These are phyloP conservation scores for Neosilurus mollespiculum DNA, from an alignment of 2,797 vertebrate species.

Conservation along the genomic window DNA sequence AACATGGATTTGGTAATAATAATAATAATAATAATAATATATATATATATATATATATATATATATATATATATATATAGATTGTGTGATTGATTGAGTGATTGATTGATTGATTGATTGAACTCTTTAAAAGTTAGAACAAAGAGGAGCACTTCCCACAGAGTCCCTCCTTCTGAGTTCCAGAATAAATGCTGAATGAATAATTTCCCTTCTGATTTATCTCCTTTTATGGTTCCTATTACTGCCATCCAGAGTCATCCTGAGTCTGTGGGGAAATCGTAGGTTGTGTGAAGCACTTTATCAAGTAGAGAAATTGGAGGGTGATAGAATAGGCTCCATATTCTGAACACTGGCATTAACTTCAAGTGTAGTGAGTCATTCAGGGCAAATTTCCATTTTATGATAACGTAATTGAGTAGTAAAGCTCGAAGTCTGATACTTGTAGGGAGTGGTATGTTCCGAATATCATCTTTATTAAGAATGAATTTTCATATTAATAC, in stretches of 20 bases:
- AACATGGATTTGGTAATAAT: not conserved
- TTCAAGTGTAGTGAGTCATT: not conserved
- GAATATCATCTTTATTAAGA: conserved; percentile 21
- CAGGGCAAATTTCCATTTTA: not conserved
- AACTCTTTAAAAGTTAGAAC: not conserved
- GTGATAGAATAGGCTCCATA: not conserved
- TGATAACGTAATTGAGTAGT: conserved; percentile 5
- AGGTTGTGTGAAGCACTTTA: conserved; percentile 19
- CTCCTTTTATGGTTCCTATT: not conserved
- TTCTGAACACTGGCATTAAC: not conserved
- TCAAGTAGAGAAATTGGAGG: conserved; percentile 17
- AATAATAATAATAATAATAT: no score
- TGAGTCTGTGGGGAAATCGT: not conserved
- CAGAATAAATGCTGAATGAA: not conserved
- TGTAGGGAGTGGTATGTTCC: not conserved
- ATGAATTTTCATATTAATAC: not conserved
- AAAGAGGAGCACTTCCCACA: not conserved
- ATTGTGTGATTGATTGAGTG: no score
- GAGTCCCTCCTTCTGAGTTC: not conserved
- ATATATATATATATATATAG: no score
- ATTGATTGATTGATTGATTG: no score
- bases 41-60: no score
- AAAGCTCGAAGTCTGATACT: not conserved
- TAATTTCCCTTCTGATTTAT: conserved; percentile 2
- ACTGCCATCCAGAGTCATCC: not conserved